Evolutionary conservation across 2,113 vertebrate genomes (phyloP).

Genomic region (Austrofundulus limnaeus): DNA sequence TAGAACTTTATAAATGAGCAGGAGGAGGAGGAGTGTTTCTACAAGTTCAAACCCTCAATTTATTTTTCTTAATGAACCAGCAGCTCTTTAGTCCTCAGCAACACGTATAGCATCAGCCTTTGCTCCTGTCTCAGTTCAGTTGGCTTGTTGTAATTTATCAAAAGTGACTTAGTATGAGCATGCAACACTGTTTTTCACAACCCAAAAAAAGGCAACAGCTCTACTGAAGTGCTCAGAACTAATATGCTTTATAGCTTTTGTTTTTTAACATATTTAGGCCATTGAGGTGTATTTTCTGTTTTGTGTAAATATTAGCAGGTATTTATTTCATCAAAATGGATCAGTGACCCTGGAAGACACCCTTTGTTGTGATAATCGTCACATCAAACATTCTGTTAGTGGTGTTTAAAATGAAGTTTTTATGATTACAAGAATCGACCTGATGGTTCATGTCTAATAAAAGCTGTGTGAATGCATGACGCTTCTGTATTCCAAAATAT

Average conservation of each 20-base stretch:
- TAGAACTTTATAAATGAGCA: not conserved
- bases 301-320: not conserved
- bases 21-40: conserved; percentile 5
- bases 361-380: conserved; percentile 22
- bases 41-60: conserved; percentile 13
- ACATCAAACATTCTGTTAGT: conserved; percentile 20
- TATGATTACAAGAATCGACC: conserved; percentile 33
- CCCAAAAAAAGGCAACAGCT: not conserved
- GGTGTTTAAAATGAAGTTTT: conserved; percentile 9
- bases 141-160: conserved; percentile 7
- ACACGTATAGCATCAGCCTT: conserved; percentile 1
- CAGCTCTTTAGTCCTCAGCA: not conserved
- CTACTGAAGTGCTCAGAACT: not conserved
- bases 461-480: conserved; percentile 11
- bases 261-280: not conserved
- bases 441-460: conserved; percentile 14
- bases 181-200: conserved; percentile 5
- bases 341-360: conserved; percentile 7
- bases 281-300: not conserved
- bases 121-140: not conserved
- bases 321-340: conserved; percentile 3
- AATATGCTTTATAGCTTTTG: not conserved
- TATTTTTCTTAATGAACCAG: conserved; percentile 4
- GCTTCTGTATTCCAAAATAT: conserved; percentile 3
- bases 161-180: not conserved